Conservation (phyloP, 30 jellyfish, hydroid and myxozoan species). For the Haliclystus octoradiatus region DNA sequence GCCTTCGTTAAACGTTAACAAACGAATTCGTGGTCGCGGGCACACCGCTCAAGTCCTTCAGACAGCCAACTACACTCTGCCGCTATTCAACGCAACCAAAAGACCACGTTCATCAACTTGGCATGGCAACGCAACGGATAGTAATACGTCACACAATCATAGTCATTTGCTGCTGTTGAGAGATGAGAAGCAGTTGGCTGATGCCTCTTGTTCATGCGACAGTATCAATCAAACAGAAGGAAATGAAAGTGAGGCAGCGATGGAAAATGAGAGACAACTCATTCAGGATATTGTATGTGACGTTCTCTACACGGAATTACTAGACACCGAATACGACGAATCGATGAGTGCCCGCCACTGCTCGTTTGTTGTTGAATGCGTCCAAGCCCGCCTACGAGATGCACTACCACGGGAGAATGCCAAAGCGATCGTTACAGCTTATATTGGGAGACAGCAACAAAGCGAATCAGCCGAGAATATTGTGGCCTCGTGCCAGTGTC, state of each 20-base stretch:
- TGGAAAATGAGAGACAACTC: conserved; percentile 25
- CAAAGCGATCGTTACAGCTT: conserved; percentile 47
- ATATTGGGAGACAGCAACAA: conserved; percentile 53
- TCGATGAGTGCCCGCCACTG: conserved; percentile 38
- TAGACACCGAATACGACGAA: conserved; percentile 32
- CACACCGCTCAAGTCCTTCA: neutral
- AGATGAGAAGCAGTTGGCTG: conserved; percentile 21
- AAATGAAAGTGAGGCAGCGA: neutral
- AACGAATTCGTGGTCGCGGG: neutral
- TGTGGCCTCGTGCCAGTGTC: conserved; percentile 51
- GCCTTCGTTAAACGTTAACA: too few species aligned
- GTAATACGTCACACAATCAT: conserved; percentile 3
- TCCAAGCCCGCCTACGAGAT: conserved; percentile 36
- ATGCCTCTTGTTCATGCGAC: neutral
- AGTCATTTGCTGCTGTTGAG: conserved; percentile 16
- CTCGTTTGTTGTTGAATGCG: conserved; percentile 48
- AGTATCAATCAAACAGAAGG: conserved; percentile 7
- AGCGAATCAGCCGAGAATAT: conserved; percentile 49
- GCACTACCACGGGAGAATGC: conserved; percentile 21
- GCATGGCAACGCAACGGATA: conserved; percentile 40
- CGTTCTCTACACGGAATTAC: conserved; percentile 47
- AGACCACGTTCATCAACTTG: conserved; percentile 70
- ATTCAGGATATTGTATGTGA: conserved; percentile 46
- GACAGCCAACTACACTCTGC: neutral
- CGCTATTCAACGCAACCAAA: neutral